Conservation (phyloP, 23 tunicate genomes). For the Diplosoma virens region DNA sequence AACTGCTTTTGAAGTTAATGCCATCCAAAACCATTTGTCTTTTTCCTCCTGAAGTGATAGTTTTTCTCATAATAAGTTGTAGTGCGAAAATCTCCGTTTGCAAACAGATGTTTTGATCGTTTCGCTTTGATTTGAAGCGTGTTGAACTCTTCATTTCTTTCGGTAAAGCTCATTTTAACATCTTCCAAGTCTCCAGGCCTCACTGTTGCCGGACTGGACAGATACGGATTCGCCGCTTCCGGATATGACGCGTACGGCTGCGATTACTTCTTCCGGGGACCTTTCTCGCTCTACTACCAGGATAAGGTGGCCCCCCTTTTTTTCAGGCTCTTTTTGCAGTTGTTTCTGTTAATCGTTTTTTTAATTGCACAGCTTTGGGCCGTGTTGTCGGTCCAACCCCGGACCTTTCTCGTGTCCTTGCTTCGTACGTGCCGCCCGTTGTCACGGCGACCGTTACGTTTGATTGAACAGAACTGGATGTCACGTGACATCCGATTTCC, state of each 20-base stretch:
- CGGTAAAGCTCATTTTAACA: neutral
- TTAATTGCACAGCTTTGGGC: slow-evolving; percentile 52
- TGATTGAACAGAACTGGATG: slow-evolving; percentile 34
- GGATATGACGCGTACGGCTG: slow-evolving; percentile 47
- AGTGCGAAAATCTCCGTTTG: too few species aligned
- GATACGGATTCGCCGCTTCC: slow-evolving; percentile 67
- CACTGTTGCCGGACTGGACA: slow-evolving; percentile 63
- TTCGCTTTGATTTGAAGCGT: too few species aligned
- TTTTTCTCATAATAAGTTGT: too few species aligned
- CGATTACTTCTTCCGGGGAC: slow-evolving; percentile 63
- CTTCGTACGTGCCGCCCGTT: slow-evolving; percentile 51
- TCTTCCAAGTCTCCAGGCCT: slow-evolving; percentile 44
- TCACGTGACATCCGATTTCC: slow-evolving; percentile 1
- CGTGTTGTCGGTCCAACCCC: slow-evolving; percentile 58
- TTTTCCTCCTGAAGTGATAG: too few species aligned
- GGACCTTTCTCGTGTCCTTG: slow-evolving; percentile 43
- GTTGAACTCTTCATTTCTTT: too few species aligned
- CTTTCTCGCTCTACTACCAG: slow-evolving; percentile 36
- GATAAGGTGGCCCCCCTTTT: slow-evolving; percentile 60
- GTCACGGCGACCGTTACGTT: neutral
- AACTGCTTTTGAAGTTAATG: too few species aligned
- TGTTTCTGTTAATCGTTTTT: neutral
- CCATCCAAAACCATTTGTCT: too few species aligned
- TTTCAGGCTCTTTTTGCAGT: too few species aligned
- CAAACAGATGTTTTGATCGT: too few species aligned